Percentiles rank a stretch among this genome's conserved stretches.
phyloP scores from a whole-genome alignment of 2,113 vertebrate species.

The Suncus etruscus region DNA sequence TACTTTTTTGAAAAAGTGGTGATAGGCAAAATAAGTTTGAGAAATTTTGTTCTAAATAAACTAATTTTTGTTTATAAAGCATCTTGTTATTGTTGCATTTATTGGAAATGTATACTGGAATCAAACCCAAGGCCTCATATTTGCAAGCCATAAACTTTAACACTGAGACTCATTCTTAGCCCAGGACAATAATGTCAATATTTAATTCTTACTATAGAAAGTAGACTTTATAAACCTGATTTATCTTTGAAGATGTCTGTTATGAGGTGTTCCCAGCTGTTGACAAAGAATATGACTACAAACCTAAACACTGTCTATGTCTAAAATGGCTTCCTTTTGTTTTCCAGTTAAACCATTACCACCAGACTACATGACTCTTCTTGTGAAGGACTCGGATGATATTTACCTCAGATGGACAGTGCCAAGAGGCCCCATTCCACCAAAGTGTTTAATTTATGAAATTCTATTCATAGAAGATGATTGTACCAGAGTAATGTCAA shows the following conservation, averaged over 20 bases:
- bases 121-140: no score
- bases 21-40: no score
- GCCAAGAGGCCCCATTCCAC: constrained; percentile 82
- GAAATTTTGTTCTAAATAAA: constrained; percentile 1
- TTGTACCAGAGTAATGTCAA: constrained; percentile 79
- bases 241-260: neutral
- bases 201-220: constrained; percentile 23
- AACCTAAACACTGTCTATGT: neutral
- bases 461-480: constrained; percentile 83
- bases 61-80: neutral
- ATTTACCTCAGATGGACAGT: constrained; percentile 86
- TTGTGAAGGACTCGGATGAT: constrained; percentile 59
- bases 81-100: no score
- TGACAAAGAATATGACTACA: constrained; percentile 6
- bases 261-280: neutral
- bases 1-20: no score
- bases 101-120: no score
- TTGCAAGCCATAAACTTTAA: no score
- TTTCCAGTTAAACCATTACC: constrained; percentile 88
- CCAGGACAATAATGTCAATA: constrained; percentile 14
- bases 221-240: neutral
- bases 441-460: constrained; percentile 91
- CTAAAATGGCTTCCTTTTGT: constrained; percentile 46
- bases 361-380: constrained; percentile 81
- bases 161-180: no score